Evolutionary conservation across 2,888 invertebrate species (phyloP), one percentile per base, ranked within the genome.

Genomic region (Polydrusus cervinus): DNA sequence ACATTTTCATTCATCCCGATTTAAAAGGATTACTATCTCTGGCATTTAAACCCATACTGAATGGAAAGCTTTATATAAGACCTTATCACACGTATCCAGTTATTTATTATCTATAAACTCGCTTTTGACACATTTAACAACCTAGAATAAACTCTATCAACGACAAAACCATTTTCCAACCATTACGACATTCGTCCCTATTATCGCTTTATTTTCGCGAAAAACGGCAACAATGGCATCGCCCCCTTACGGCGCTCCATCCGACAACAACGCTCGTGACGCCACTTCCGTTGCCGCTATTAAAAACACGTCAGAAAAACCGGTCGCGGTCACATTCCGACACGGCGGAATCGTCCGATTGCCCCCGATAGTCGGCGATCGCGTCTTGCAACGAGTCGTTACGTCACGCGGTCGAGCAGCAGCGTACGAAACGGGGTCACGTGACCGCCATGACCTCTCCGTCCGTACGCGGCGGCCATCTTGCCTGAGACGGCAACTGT

Each of bases 281-380:
- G 82, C 79, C 81, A 82, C 78, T 81, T 82, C 82, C 82, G 82
- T 78, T 78, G 81, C 65, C 67, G 74, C 71, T 77, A 75, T 75
- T 75, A 80, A 75, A 78, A 73, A 61, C 16, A 74, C 74, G 74
- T 74, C 74, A 74, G 74, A 74, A 74, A 68, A 74, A 74, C 70
- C 61, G 70, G 74, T 70, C 72, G 66, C 68, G 75, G 71, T 71
- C 79, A 76, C 81, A 80, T 81, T 80, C 81, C 78, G 65, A 47
- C 51, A 34, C 20, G 47, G 3, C 79, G 78, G 73, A 62, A 75
- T 70, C 18, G 14, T 13, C 14, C 80, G 80, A 78, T 38, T 38
- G 30, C 40, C 5, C 40, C 49, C 80, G 81, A 78, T 40, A 34
- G 47, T 10, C 13, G 34, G 11, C 74, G 71, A 60, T 45, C 61